These are phyloP conservation scores for Leptarthrus brevirostris DNA, from an alignment of 2,888 invertebrate species.

Conservation along the genomic window DNA sequence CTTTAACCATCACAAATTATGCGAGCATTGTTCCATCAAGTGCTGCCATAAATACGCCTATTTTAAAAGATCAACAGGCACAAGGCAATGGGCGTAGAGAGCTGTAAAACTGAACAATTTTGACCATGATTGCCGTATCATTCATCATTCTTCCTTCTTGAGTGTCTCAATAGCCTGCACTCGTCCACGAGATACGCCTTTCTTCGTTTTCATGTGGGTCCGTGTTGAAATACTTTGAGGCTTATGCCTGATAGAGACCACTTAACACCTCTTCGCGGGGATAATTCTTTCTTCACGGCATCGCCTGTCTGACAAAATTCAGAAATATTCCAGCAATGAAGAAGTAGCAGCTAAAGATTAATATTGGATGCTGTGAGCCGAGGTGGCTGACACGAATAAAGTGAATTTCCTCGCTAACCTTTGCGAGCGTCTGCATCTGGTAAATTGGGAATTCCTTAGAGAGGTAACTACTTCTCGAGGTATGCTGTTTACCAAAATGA, in stretches of 20 bases:
- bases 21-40: conserved; percentile 23
- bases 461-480: conserved; percentile 9
- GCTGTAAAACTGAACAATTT: conserved; percentile 29
- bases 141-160: conserved; percentile 31
- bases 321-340: conserved; percentile 29
- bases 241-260: conserved; percentile 41
- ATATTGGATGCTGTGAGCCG: neutral
- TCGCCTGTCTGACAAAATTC: neutral
- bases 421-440: conserved; percentile 6
- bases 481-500: conserved; percentile 23
- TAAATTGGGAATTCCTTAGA: conserved; percentile 33
- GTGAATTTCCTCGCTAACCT: neutral
- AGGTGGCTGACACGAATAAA: neutral
- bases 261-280: conserved; percentile 37
- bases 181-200: neutral
- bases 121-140: conserved; percentile 46
- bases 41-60: conserved; percentile 48
- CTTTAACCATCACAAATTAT: conserved; percentile 43
- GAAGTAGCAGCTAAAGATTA: conserved; percentile 21
- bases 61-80: conserved; percentile 34
- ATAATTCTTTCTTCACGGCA: conserved; percentile 38
- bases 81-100: conserved; percentile 36
- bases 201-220: conserved; percentile 25
- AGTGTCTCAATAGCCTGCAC: neutral
- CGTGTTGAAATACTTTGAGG: conserved; percentile 17